Evolutionary conservation across 2,113 vertebrate genomes (phyloP), one percentile per base, ranked within the genome.

Genomic region (Holacanthus passer): DNA sequence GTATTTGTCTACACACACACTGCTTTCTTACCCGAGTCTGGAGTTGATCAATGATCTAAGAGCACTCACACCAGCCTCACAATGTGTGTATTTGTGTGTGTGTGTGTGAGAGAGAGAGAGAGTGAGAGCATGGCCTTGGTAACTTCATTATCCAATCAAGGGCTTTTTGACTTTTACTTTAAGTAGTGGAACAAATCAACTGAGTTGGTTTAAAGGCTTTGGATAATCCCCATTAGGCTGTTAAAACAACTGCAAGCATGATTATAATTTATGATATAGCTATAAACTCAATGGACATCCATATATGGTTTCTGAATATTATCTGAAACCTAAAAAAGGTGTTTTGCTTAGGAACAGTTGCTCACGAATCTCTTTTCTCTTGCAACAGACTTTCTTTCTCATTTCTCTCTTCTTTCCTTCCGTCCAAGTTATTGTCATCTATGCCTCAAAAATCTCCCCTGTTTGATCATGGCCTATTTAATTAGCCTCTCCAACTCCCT

Each of bases 11-110:
- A 91, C 87, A 92, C 94, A 93, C 91, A 88, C 90, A 91, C 68
- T 52, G 74, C 84, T 88, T 88, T 90, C 90, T 91, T 89, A 94
- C 88, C 68, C 22, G 64, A 80, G 91, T 87, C 94, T 95, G 93
- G 93, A 94, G 92, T 94, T 94, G 91, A 94, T 95, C 93, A 94
- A 85, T 92, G 85, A 93, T 87, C 90, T 90, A 91, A 91, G 83
- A 87, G 84, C 91, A 79, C 85, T 84, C 84, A 81, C 82, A 70
- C 76, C 52, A 73, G 81, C 70, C 82, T 87, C 78, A 78, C 81
- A 84, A 62, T 62, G 82, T 89, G 81, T 87, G 73, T 80, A 79
- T 78, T 59, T 88, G 81, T 73, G 72, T 64, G 31, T 88, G 68
- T 70, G 79, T 77, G 65, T 70, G 77, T 74, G 35, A 86, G 27